Base-by-base conservation (phyloP, 2,888 invertebrate species). In the Loripinus fragilis region DNA sequence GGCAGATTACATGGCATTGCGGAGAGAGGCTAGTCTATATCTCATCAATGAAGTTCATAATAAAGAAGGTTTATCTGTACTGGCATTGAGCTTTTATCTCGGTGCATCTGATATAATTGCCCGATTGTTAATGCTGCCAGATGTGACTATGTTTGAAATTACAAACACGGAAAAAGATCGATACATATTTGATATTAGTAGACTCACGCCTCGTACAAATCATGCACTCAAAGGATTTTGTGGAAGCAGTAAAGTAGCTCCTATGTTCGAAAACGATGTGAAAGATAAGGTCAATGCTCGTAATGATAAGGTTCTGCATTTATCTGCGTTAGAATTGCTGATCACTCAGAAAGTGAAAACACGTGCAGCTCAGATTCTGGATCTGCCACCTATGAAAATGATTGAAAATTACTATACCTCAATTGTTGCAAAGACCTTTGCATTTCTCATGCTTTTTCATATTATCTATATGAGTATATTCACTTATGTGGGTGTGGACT, bases 401-500 rank as follows among this genome's bases (percentile, higher is more conserved):
- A 86, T 93, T 12, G 91, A 91, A 66, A 74, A 81, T 28, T 89
- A 90, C 72, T 92, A 92, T 80, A 90, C 88, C 74, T 84, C 80
- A 0, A 87, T 90, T 45, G 91, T 90, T 25, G 88, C 89, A 35
- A 90, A 89, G 87, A 88, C 89, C 8, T 92, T 91, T 80, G 84
- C 83, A 0, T 66, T 90, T 2, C 74, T 93, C 8, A 89, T 92
- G 86, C 15, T 88, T 5, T 50, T 91, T 20, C 93, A 93, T 78
- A 88, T 93, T 28, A 65, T 83, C 12, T 92, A 93, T 82, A 93
- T 93, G 92, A 80, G 83, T 38, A 67, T 91, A 2, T 89, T 91
- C 71, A 91, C 88, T 42, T 89, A 85, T 73, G 76, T 89, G 23
- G 86, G 86, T 8, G 75, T 87, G 30, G 76, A 80, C 33, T 75